Conservation (phyloP, 2,113 vertebrate species). For the Poecile atricapillus region DNA sequence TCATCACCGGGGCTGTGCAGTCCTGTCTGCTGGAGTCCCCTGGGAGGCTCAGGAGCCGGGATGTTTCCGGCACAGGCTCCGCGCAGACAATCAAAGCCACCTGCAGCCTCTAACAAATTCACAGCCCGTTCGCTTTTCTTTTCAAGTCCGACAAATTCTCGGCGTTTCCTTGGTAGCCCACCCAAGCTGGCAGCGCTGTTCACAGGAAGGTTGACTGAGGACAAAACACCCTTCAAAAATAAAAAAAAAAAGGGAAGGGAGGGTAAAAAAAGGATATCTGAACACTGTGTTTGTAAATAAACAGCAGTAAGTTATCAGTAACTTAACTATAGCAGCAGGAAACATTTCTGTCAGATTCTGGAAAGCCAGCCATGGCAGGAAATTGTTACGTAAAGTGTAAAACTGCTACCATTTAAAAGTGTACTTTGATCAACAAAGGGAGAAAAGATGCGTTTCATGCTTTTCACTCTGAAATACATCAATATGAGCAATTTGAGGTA, state of each 20-base stretch:
- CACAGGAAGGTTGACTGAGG: neutral
- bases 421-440: slow-evolving; percentile 7
- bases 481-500: neutral
- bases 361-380: neutral
- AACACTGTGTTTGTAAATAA: slow-evolving; percentile 20
- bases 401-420: slow-evolving; percentile 25
- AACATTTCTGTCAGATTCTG: neutral
- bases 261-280: neutral
- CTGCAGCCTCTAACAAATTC: neutral
- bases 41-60: neutral
- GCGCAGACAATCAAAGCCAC: neutral
- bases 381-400: neutral
- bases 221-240: neutral
- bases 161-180: neutral
- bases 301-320: slow-evolving; percentile 1
- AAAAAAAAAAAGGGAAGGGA: no score
- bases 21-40: neutral
- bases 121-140: neutral
- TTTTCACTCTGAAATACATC: neutral
- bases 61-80: neutral
- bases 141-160: neutral
- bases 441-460: neutral
- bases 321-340: slow-evolving; percentile 15
- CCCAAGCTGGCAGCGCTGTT: neutral
- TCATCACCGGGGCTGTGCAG: neutral